phyloP scores from a whole-genome alignment of 1,140 invertebrate genomes.

The Eriosoma lanigerum region DNA sequence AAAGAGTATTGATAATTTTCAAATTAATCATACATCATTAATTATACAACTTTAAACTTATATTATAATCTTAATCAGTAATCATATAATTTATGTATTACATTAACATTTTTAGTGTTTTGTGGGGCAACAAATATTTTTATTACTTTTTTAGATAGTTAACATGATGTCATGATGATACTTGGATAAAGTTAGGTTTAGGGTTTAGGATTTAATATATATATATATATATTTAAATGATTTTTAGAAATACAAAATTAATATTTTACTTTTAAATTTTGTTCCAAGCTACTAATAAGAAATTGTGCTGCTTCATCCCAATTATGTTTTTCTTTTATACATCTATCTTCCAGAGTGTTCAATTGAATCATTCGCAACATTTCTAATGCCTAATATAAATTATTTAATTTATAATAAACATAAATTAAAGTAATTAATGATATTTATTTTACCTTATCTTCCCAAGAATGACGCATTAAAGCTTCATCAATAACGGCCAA shows the following conservation, averaged over 20 bases:
- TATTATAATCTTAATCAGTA: too few relatives aligned
- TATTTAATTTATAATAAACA: slow-evolving; percentile 13
- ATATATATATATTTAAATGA: not conserved
- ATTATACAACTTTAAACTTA: too few relatives aligned
- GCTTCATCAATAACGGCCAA: slow-evolving; percentile 83
- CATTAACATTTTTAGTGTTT: too few relatives aligned
- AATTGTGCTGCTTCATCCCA: slow-evolving; percentile 94
- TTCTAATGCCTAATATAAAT: slow-evolving; percentile 64
- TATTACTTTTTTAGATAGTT: too few relatives aligned
- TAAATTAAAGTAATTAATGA: not conserved
- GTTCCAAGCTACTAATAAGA: slow-evolving; percentile 79
- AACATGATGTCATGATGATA: too few relatives aligned
- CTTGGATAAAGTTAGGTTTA: too few relatives aligned
- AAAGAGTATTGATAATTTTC: too few relatives aligned
- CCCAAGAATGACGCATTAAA: slow-evolving; percentile 86
- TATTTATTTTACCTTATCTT: slow-evolving; percentile 70
- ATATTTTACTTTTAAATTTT: slow-evolving; percentile 65
- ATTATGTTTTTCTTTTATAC: slow-evolving; percentile 85
- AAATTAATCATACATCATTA: too few relatives aligned
- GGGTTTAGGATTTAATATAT: too few relatives aligned
- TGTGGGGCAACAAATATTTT: too few relatives aligned
- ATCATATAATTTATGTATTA: too few relatives aligned
- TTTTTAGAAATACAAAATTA: slow-evolving; percentile 16
- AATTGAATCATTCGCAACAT: slow-evolving; percentile 91
- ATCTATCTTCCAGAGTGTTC: slow-evolving; percentile 91